These are phyloP conservation scores for Heliocidaris erythrogramma DNA, from an alignment of 35 echinoderm and acorn worm species.

Conservation along the genomic window DNA sequence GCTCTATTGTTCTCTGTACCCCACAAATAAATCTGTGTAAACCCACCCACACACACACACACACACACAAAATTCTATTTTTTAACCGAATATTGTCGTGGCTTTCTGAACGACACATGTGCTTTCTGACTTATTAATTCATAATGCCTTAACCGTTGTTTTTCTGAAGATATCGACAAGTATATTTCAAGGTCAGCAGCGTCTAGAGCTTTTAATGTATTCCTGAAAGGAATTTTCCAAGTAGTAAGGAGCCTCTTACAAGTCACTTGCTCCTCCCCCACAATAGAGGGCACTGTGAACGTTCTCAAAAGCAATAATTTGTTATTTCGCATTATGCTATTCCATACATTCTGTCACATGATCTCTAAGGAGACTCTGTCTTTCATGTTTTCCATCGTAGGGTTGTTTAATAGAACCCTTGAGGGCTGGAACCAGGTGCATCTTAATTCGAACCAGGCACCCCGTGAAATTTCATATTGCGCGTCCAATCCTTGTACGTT, in stretches of 20 bases:
- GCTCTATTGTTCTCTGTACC: no score
- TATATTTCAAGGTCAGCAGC: no score
- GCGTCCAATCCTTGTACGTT: not conserved
- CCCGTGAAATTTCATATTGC: not conserved
- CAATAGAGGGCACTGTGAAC: not conserved
- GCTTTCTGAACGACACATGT: not conserved
- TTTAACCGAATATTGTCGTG: not conserved
- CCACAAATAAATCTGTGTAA: no score
- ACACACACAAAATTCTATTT: no score
- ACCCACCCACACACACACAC: no score
- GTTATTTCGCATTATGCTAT: not conserved
- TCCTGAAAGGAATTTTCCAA: not conserved
- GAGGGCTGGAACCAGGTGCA: not conserved
- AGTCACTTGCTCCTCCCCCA: not conserved
- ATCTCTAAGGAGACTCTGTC: not conserved
- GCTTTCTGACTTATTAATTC: not conserved
- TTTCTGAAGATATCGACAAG: no score
- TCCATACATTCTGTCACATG: not conserved
- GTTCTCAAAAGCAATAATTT: not conserved
- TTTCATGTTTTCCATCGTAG: not conserved
- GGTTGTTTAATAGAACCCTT: slow-evolving; percentile 3
- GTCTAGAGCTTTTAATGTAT: no score
- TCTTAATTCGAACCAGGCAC: not conserved
- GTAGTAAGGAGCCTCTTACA: not conserved
- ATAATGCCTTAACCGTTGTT: not conserved